phyloP scores from a whole-genome alignment of 1,140 invertebrate genomes.

The Camponotus vicinus region DNA sequence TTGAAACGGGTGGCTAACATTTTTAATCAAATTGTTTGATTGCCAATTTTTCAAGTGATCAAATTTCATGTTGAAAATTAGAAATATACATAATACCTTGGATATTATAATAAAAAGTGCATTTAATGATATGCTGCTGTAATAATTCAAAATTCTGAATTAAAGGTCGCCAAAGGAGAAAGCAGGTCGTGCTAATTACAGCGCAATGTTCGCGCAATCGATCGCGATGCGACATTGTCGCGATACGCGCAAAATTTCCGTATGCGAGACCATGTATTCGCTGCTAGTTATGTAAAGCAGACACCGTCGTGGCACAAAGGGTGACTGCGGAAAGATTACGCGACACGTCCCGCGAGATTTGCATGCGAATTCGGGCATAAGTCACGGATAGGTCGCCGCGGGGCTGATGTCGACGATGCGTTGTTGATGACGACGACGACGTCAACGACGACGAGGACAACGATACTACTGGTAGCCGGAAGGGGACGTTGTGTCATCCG shows the following conservation, averaged over 20 bases:
- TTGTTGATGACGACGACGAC: constrained; percentile 20
- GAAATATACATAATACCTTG: neutral
- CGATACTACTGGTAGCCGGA: constrained; percentile 52
- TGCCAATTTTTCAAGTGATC: neutral
- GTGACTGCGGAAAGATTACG: constrained; percentile 26
- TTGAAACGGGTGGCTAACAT: no score
- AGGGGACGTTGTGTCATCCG: constrained; percentile 53
- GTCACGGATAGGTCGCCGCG: constrained; percentile 7
- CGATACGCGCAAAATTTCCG: constrained; percentile 36
- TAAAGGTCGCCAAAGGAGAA: neutral
- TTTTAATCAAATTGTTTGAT: neutral
- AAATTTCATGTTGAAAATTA: neutral
- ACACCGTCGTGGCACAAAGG: constrained; percentile 16
- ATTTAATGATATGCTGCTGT: neutral
- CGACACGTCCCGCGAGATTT: constrained; percentile 48
- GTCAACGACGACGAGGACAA: neutral
- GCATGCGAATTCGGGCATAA: constrained; percentile 51
- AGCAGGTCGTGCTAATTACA: constrained; percentile 29
- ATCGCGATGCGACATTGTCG: constrained; percentile 20
- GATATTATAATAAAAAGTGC: neutral
- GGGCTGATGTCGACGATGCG: neutral
- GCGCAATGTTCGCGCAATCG: constrained; percentile 25
- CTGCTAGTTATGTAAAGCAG: constrained; percentile 50
- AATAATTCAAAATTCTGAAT: neutral
- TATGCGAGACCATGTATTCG: constrained; percentile 28